Evolutionary conservation across 2,888 invertebrate species (phyloP).

Genomic region (Alviniconcha strummeri): DNA sequence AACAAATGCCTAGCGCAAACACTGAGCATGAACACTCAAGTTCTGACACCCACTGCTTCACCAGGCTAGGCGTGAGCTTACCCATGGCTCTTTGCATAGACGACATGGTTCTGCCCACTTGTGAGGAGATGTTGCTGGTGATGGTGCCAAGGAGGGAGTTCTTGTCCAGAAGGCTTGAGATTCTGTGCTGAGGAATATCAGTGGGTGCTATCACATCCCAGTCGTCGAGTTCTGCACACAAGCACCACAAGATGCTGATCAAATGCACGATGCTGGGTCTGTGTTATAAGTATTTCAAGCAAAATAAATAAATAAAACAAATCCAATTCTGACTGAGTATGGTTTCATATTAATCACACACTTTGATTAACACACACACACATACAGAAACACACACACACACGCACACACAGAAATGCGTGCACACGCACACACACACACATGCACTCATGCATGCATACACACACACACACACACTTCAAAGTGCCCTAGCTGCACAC

Average conservation of each 20-base stretch:
- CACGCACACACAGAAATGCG: too few species aligned
- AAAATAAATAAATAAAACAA: too few species aligned
- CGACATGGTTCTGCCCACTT: slow-evolving; percentile 66
- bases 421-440: background rate
- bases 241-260: background rate
- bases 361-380: too few species aligned
- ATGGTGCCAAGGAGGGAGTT: slow-evolving; percentile 63
- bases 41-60: too few species aligned
- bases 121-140: slow-evolving; percentile 64
- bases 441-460: background rate
- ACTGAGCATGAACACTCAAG: too few species aligned
- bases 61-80: slow-evolving; percentile 36
- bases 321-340: too few species aligned
- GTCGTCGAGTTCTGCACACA: slow-evolving; percentile 76
- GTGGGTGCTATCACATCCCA: slow-evolving; percentile 79
- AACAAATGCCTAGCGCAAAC: too few species aligned
- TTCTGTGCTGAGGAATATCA: slow-evolving; percentile 68
- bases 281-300: too few species aligned
- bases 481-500: too few species aligned
- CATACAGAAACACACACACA: too few species aligned
- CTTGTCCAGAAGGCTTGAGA: slow-evolving; percentile 55
- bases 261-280: too few species aligned
- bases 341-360: too few species aligned
- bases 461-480: background rate
- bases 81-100: slow-evolving; percentile 69